Conservation (phyloP, 2,888 invertebrate species). For the Dioctria linearis region DNA sequence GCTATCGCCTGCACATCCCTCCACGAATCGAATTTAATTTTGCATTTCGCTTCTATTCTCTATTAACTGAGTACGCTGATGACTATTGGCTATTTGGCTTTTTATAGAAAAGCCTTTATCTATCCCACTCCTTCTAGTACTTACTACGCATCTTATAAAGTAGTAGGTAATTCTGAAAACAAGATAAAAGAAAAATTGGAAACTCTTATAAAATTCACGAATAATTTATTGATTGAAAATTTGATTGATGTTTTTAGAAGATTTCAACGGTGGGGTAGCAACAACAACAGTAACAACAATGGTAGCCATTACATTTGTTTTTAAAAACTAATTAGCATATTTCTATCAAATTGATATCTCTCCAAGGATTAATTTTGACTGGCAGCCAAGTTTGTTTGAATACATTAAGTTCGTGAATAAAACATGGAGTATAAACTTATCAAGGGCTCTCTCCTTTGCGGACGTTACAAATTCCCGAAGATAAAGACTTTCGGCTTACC, state of each 20-base stretch:
- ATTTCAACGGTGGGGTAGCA: not conserved
- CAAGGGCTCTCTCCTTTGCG: conserved; percentile 6
- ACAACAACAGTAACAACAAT: not conserved
- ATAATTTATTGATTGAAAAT: not conserved
- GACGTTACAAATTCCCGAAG: not conserved
- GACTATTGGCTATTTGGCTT: too few relatives aligned
- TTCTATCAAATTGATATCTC: conserved; percentile 10
- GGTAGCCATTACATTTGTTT: not conserved
- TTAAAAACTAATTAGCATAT: conserved; percentile 37
- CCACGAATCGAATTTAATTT: too few relatives aligned
- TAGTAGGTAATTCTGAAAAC: too few relatives aligned
- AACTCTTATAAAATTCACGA: not conserved
- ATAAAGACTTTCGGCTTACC: conserved; percentile 34
- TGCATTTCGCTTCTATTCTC: too few relatives aligned
- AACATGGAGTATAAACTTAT: conserved; percentile 40
- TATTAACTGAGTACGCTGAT: too few relatives aligned
- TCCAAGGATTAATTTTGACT: conserved; percentile 36
- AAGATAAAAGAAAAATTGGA: not conserved
- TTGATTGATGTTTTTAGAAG: conserved; percentile 27
- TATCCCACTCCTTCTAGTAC: too few relatives aligned
- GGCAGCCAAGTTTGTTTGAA: conserved; percentile 28
- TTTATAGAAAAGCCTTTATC: too few relatives aligned
- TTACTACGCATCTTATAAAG: too few relatives aligned
- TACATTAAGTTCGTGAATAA: conserved; percentile 41
- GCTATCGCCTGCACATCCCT: too few relatives aligned